Conservation (phyloP, 2,113 vertebrate genomes). For the Chloebia gouldiae region DNA sequence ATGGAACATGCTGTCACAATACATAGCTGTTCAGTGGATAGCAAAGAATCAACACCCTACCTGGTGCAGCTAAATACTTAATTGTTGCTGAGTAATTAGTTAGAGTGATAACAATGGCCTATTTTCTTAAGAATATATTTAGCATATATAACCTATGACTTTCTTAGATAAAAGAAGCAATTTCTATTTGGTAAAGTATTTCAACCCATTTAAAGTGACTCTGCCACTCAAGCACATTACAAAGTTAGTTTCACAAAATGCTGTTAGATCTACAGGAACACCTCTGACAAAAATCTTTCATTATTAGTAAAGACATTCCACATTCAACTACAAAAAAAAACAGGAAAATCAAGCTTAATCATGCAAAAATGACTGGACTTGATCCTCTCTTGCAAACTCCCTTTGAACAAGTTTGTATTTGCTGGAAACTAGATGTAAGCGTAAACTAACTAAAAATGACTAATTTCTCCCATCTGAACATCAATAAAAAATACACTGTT, state of each 20-base stretch:
- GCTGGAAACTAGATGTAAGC: neutral
- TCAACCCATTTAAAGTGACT: neutral
- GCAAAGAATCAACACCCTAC: neutral
- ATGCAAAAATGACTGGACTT: slow-evolving; percentile 42
- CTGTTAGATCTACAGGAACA: neutral
- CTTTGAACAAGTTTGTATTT: neutral
- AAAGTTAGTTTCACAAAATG: neutral
- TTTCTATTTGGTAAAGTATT: neutral
- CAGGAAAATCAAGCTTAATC: slow-evolving; percentile 23
- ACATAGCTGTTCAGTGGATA: neutral
- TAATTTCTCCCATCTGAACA: neutral
- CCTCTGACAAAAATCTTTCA: neutral
- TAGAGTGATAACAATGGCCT: neutral
- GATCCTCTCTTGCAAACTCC: neutral
- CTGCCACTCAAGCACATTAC: neutral
- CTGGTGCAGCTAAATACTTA: neutral
- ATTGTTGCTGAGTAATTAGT: neutral
- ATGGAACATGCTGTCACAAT: neutral
- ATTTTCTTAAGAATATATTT: neutral
- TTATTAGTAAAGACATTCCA: slow-evolving; percentile 54
- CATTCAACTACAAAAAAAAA: slow-evolving; percentile 31
- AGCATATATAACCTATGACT: neutral
- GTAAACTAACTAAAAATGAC: neutral
- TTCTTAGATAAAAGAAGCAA: neutral
- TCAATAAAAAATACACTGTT: neutral